phyloP scores from a whole-genome alignment of 2,888 invertebrate genomes.

The Cantharis nigra region DNA sequence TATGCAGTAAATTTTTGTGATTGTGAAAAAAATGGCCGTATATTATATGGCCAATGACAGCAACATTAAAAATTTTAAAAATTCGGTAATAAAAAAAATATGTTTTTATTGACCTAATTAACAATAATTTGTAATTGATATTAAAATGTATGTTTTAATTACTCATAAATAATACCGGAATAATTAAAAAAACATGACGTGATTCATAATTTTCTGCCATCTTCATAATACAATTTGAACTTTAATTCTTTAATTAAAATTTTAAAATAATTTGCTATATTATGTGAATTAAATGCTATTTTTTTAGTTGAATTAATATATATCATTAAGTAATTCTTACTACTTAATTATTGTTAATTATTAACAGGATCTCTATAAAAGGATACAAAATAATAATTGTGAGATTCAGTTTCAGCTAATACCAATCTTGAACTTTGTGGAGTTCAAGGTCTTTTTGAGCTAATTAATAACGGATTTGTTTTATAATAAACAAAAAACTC shows the following conservation, averaged over 20 bases:
- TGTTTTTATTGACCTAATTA: not conserved
- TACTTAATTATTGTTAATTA: not conserved
- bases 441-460: constrained; percentile 10
- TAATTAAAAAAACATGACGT: not conserved
- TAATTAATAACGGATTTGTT: not conserved
- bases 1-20: too few relatives aligned
- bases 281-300: not conserved
- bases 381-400: not conserved
- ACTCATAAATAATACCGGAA: not conserved
- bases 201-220: not conserved
- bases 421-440: constrained; percentile 5
- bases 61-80: too few relatives aligned
- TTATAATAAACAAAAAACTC: not conserved
- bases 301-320: not conserved
- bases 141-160: not conserved
- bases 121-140: not conserved
- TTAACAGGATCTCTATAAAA: constrained; percentile 13
- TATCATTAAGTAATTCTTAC: not conserved
- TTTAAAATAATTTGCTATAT: not conserved
- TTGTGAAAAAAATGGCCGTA: too few relatives aligned
- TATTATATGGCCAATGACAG: too few relatives aligned
- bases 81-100: too few relatives aligned
- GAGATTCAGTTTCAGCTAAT: not conserved
- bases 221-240: not conserved
- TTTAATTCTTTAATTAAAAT: not conserved